Base-by-base conservation (phyloP, 2,113 vertebrate genomes). In the Recurvirostra avosetta region DNA sequence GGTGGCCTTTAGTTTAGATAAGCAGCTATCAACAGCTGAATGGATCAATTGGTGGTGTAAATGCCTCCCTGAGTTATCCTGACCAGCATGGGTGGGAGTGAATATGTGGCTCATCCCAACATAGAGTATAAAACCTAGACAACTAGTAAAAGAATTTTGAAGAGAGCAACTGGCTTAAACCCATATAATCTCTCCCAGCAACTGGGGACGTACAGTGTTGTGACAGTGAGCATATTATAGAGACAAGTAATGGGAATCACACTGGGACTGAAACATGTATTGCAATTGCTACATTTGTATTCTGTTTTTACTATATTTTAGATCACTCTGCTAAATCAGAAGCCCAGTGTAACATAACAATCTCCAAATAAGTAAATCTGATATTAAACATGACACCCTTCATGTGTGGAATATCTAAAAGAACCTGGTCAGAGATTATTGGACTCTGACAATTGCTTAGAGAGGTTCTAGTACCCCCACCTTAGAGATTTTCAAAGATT, bases 131-230 rank as follows among this genome's bases (percentile, higher is more conserved):
- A 75, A 58, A 74, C 11, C 50, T 40, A 47, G 8, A 56, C 13
- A 32, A 63, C 27, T 55, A 34, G 29, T 70, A 58, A 49, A 59
- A 49, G 11, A 45, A 27, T 27, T 73, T 7, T 56, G 27, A 65
- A 55, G 27, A 65, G 13, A 65, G 34, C 21, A 56, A 7, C n/a
- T 41, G 41, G 4, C n/a, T 86, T 49, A 41, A 75, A 40, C 7
- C 22, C 29, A 17, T 40, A 14, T 40, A 49, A 27, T 58, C 8
- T 40, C 40, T n/a, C 41, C 18, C 15, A 40, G 29, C 61, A 75
- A n/a, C 0, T 58, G 50, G 15, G 34, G 6, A 26, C 0, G 0
- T 45, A 45, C 32, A 73, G 26, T 5, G 3, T 25, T 72, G 45
- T 52, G 20, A 72, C 45, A 43, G 25, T 52, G 12, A 61, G 19